Percentiles rank a stretch among this genome's conserved stretches.
These are phyloP conservation scores for Ochlodes sylvanus DNA, from an alignment of 2,888 invertebrate species.

Conservation along the genomic window DNA sequence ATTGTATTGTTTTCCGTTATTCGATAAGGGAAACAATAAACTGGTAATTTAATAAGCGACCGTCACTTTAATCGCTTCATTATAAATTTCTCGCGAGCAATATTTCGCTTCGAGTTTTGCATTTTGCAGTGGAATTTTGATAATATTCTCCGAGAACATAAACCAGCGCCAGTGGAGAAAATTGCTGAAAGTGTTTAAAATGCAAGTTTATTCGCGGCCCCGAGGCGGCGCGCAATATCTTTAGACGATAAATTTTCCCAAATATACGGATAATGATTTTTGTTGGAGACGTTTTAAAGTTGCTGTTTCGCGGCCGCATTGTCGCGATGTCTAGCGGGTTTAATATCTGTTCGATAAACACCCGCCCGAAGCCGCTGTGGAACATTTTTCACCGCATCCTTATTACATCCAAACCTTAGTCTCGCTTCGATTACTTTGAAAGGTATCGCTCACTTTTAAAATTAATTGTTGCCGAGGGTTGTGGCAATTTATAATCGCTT, in stretches of 20 bases:
- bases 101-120: conserved; percentile 24
- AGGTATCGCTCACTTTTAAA: too few species aligned
- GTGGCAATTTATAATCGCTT: too few species aligned
- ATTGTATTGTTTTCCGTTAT: too few species aligned
- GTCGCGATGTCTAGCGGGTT: not conserved
- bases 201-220: conserved; percentile 31
- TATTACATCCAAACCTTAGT: not conserved
- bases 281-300: conserved; percentile 49
- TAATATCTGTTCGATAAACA: conserved; percentile 8
- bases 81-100: conserved; percentile 14
- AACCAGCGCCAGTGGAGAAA: conserved; percentile 31
- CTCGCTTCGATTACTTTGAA: too few species aligned
- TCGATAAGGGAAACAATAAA: too few species aligned
- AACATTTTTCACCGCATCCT: too few species aligned
- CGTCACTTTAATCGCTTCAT: not conserved
- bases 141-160: conserved; percentile 31
- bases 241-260: conserved; percentile 59
- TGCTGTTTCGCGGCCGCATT: not conserved
- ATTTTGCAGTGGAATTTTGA: conserved; percentile 37
- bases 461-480: too few species aligned
- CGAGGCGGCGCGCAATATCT: conserved; percentile 54
- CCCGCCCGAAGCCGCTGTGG: not conserved
- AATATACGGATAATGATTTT: conserved; percentile 57
- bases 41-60: too few species aligned
- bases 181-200: conserved; percentile 38